Evolutionary conservation across 1,140 invertebrate species (phyloP).

Genomic region (Spodoptera frugiperda): DNA sequence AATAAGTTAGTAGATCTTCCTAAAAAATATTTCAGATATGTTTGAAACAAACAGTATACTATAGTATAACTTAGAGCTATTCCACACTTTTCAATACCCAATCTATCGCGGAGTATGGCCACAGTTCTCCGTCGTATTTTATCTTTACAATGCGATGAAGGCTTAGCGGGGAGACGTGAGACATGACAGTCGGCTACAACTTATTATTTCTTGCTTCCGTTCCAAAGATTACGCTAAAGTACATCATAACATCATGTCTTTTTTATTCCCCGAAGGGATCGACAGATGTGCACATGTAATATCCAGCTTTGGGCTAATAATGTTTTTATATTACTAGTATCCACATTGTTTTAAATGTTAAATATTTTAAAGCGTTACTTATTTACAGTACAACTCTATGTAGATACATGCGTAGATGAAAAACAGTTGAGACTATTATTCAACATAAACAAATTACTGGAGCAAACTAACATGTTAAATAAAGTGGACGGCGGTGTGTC

Average conservation of each 20-base stretch:
- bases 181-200: neutral
- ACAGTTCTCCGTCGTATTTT: neutral
- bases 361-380: too few relatives aligned
- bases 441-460: neutral
- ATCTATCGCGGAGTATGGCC: neutral
- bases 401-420: too few relatives aligned
- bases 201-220: conserved; percentile 20
- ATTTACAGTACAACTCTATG: too few relatives aligned
- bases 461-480: conserved; percentile 19
- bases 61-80: neutral
- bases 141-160: conserved; percentile 16
- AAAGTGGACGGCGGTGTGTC: conserved; percentile 16
- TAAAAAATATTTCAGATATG: too few relatives aligned
- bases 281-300: too few relatives aligned
- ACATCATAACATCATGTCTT: neutral
- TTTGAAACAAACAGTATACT: neutral
- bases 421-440: too few relatives aligned
- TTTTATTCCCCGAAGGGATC: too few relatives aligned
- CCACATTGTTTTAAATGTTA: too few relatives aligned
- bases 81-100: neutral
- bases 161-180: neutral
- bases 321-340: neutral
- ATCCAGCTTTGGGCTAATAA: neutral
- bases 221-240: neutral
- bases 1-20: too few relatives aligned